Conservation (phyloP, 1,140 invertebrate genomes). For the Aphis craccivora region DNA sequence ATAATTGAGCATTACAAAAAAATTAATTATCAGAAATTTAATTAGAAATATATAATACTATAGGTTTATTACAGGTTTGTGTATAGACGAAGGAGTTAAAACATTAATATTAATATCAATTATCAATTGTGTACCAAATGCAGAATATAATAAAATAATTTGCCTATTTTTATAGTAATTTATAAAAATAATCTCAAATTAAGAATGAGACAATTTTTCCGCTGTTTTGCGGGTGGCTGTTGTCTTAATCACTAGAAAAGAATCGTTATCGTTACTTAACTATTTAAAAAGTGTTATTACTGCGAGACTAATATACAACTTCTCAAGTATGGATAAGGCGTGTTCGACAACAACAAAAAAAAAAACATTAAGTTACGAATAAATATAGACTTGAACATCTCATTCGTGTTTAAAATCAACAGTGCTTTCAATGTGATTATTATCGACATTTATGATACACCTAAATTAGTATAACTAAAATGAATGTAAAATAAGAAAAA, state of each 20-base stretch:
- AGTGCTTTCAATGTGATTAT: background rate
- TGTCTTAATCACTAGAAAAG: background rate
- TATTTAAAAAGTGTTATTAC: background rate
- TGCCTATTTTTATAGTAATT: background rate
- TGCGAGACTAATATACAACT: background rate
- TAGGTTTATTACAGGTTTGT: background rate
- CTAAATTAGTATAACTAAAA: too few species aligned
- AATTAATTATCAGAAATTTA: background rate
- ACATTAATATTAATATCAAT: background rate
- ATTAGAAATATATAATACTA: background rate
- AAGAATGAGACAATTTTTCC: background rate
- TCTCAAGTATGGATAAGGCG: background rate
- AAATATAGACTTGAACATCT: background rate
- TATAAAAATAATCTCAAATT: background rate
- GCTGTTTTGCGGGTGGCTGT: background rate
- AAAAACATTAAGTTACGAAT: background rate
- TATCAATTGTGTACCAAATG: background rate
- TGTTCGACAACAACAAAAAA: background rate
- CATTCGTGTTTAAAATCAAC: background rate
- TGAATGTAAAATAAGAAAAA: too few species aligned
- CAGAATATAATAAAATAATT: background rate
- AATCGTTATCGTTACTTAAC: background rate
- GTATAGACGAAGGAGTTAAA: background rate
- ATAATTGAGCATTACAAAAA: background rate
- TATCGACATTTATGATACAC: background rate